Evolutionary conservation across 2,797 vertebrate genomes (phyloP).

Genomic region (Poecilia velifera): DNA sequence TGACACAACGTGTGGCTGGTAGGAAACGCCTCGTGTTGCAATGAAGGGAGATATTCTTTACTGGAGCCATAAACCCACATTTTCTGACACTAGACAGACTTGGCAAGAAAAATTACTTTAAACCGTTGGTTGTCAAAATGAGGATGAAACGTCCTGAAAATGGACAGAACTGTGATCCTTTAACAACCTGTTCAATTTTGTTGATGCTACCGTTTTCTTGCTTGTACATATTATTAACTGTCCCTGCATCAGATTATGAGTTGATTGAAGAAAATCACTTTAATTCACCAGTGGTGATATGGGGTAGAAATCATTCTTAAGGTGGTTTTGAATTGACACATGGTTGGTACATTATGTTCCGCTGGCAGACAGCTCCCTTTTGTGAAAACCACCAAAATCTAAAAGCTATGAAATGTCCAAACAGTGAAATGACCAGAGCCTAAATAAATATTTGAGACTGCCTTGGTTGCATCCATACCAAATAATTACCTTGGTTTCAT

Average conservation of each 20-base stretch:
- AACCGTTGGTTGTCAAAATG: neutral
- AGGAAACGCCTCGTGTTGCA: neutral
- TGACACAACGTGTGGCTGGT: neutral
- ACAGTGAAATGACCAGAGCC: neutral
- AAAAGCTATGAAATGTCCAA: neutral
- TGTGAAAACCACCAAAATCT: neutral
- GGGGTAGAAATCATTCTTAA: neutral
- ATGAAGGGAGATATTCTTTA: neutral
- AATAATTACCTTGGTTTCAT: constrained; percentile 11
- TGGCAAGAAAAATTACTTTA: neutral
- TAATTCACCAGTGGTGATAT: neutral
- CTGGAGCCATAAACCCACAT: neutral
- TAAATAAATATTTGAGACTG: constrained; percentile 10
- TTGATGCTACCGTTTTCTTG: neutral
- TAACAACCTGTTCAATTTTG: neutral
- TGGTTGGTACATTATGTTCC: neutral
- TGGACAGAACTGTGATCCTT: neutral
- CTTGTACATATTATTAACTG: neutral
- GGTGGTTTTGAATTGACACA: neutral
- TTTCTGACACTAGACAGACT: neutral
- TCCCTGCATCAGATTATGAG: neutral
- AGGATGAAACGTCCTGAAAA: neutral
- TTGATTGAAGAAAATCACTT: neutral
- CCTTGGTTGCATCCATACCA: constrained; percentile 24
- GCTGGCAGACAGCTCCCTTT: neutral